Base-by-base conservation (phyloP, 1,140 invertebrate genomes). In the Orius insidiosus region DNA sequence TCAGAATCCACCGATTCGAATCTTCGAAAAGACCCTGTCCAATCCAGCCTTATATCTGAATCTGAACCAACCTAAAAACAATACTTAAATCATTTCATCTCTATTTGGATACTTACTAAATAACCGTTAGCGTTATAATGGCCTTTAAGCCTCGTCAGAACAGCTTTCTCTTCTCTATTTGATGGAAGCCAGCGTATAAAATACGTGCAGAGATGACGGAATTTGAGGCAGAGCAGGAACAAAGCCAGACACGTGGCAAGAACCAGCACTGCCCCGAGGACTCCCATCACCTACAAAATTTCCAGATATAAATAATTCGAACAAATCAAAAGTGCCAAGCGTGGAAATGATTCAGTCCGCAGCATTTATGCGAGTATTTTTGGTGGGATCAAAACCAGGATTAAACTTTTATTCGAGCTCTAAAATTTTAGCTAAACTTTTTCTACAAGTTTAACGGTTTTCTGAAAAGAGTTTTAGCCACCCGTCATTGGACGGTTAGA, bases 1-100 rank as follows among this genome's bases (percentile, higher is more conserved):
- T 54, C 53, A 6, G 42, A 45, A 53, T 76, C 72, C 30, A 78
- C 66, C 13, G 73, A 73, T 51, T 78, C 75, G 58, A 79, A 79
- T 24, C 74, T 67, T 50, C 74, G 72, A 59, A 76, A 78, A 56
- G 72, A 78, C 11, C 75, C 76, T 30, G 67, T 69, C 10, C 49
- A 46, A 58, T 73, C 73, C 16, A 78, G 59, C 32, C 70, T 65
- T 43, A 79, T 71, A 54, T 79, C 76, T 10, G 74, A 75, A 33
- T 78, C 75, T 0, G 75, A 76, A 45, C 70, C 67, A 11, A 77
- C 68, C 75, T 75, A 57, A n/a, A 58, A 57, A 15, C 43, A 48
- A 36, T 36, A 16, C 10, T 30, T 48, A 38, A 42, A n/a, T 30
- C 6, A 36, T 33, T 33, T 33, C 6, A 9, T 36, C 14, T 15